Conservation (phyloP, 2,888 invertebrate genomes). For the Drosophila paranaensis region DNA sequence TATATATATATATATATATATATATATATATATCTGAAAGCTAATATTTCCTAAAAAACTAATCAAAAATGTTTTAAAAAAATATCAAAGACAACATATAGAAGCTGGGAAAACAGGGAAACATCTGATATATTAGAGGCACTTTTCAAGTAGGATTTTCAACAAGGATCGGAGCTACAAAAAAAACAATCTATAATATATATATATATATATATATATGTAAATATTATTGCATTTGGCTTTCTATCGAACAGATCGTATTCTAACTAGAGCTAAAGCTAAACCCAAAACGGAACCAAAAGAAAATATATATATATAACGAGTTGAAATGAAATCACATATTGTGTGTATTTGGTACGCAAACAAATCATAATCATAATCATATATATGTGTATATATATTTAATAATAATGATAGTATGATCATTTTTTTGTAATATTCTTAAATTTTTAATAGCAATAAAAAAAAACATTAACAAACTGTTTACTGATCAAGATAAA, state of each 20-base stretch:
- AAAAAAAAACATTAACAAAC: slow-evolving; percentile 59
- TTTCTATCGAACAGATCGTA: not conserved
- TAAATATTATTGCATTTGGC: slow-evolving; percentile 3
- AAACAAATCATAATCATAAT: slow-evolving; percentile 64
- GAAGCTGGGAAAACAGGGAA: not conserved
- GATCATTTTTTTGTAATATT: slow-evolving; percentile 25
- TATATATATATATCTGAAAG: not conserved
- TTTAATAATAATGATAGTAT: slow-evolving; percentile 49
- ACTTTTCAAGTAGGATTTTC: slow-evolving; percentile 59
- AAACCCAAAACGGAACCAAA: slow-evolving; percentile 1
- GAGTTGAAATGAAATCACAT: slow-evolving; percentile 66
- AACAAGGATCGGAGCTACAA: slow-evolving; percentile 2
- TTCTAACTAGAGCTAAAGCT: slow-evolving; percentile 5
- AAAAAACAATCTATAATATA: not conserved
- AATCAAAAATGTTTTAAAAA: too few relatives aligned
- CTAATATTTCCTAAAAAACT: not conserved
- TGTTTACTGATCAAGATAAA: slow-evolving; percentile 38
- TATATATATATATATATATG: too few relatives aligned
- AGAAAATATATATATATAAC: not conserved
- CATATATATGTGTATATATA: slow-evolving; percentile 8
- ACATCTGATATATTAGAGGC: slow-evolving; percentile 44
- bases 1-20: not conserved
- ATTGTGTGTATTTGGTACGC: slow-evolving; percentile 76
- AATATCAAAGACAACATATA: not conserved
- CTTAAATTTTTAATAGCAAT: slow-evolving; percentile 25